phyloP scores from a whole-genome alignment of 2,113 vertebrate genomes.

The Athene noctua region DNA sequence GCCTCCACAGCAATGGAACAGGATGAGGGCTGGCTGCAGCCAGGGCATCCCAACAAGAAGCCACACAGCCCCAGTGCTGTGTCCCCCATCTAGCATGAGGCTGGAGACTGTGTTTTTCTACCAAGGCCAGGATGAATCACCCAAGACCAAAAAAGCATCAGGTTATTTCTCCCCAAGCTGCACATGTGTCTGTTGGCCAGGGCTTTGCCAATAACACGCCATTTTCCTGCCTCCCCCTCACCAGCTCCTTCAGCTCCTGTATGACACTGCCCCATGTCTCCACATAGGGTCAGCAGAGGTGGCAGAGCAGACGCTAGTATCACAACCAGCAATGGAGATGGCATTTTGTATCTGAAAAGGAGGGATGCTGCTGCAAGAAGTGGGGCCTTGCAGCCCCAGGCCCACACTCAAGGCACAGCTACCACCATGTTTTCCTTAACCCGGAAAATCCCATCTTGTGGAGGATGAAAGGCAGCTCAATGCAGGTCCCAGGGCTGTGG shows the following conservation, averaged over 20 bases:
- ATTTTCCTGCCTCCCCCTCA: accelerated
- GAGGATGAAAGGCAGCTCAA: not conserved
- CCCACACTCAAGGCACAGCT: not conserved
- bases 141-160: not conserved
- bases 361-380: not conserved
- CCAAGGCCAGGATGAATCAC: not conserved
- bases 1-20: not conserved
- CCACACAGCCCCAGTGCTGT: not conserved
- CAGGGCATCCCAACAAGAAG: not conserved
- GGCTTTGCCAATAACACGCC: not conserved
- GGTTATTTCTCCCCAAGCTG: not conserved
- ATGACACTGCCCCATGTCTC: not conserved
- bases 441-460: not conserved
- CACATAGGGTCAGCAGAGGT: not conserved
- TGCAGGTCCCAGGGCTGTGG: not conserved
- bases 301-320: not conserved
- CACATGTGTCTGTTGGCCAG: not conserved
- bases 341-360: not conserved
- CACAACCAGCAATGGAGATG: not conserved
- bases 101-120: not conserved
- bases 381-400: too few species aligned
- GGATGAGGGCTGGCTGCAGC: not conserved
- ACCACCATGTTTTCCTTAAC: not conserved
- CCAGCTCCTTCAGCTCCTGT: not conserved
- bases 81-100: not conserved